Conservation (phyloP, 2,797 vertebrate genomes). For the Amphiprion clarkii region DNA sequence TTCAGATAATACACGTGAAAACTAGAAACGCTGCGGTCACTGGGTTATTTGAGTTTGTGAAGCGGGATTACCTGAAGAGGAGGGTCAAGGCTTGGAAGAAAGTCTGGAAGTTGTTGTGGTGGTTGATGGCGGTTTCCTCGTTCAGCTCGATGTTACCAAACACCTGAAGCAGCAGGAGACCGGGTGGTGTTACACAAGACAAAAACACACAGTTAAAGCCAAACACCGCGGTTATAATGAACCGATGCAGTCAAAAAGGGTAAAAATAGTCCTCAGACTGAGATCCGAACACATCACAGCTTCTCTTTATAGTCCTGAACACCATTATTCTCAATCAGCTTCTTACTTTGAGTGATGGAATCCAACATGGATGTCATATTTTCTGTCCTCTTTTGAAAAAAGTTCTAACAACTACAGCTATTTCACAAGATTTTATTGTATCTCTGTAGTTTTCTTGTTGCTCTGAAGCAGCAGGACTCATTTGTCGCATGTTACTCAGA, state of each 20-base stretch:
- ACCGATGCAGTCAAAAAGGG: not conserved
- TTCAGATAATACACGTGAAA: not conserved
- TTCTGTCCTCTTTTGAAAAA: not conserved
- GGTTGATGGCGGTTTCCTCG: slow-evolving; percentile 91
- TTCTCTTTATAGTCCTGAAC: not conserved
- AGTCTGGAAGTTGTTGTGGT: slow-evolving; percentile 97
- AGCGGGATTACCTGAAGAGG: slow-evolving; percentile 90
- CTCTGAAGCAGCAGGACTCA: too few species aligned
- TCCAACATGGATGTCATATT: not conserved
- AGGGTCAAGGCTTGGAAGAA: slow-evolving; percentile 97
- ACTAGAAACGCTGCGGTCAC: not conserved
- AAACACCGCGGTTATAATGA: not conserved
- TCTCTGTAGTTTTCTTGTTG: too few species aligned
- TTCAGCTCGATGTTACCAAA: slow-evolving; percentile 96
- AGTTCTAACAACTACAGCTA: too few species aligned
- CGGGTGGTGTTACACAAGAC: slow-evolving; percentile 1
- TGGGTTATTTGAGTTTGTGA: not conserved
- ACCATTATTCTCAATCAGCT: not conserved
- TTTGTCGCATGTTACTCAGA: too few species aligned
- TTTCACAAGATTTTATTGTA: too few species aligned
- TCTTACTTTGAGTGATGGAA: not conserved
- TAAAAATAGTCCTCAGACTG: not conserved
- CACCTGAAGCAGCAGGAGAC: slow-evolving; percentile 83
- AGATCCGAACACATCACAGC: not conserved
- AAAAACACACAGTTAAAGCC: not conserved